Evolutionary conservation across 2,797 vertebrate genomes (phyloP).

Genomic region (Coregonus suidteri): DNA sequence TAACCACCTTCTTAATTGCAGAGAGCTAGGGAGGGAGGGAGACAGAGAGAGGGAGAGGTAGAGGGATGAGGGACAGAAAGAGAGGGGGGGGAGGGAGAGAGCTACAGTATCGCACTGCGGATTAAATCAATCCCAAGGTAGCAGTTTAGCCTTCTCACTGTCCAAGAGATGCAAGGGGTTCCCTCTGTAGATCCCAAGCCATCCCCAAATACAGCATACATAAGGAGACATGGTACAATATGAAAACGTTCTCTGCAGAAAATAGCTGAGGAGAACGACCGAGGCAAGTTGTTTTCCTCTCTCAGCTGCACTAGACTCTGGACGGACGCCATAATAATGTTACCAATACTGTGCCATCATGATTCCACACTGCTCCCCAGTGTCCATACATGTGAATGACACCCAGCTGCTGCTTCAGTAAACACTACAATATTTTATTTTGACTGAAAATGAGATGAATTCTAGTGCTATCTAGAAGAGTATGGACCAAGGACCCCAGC

Average conservation of each 20-base stretch:
- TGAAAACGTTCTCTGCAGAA: not conserved
- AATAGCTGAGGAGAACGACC: not conserved
- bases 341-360: not conserved
- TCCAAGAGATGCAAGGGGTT: not conserved
- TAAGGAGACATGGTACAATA: not conserved
- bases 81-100: not conserved
- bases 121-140: constrained; percentile 9
- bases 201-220: not conserved
- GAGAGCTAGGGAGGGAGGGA: no score
- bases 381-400: constrained; percentile 37
- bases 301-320: not conserved
- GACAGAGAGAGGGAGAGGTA: no score
- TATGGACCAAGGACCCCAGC: constrained; percentile 58
- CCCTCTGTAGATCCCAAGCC: not conserved
- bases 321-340: not conserved
- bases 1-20: constrained; percentile 54
- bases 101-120: constrained; percentile 11
- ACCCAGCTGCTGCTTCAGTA: no score
- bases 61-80: no score
- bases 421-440: no score
- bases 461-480: constrained; percentile 29
- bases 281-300: not conserved
- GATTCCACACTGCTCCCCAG: constrained; percentile 57
- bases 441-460: no score
- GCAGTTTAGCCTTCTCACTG: not conserved